Percentiles rank a stretch among this genome's conserved stretches.
These are phyloP conservation scores for Xestia c-nigrum DNA, from an alignment of 2,888 invertebrate species.

Conservation along the genomic window DNA sequence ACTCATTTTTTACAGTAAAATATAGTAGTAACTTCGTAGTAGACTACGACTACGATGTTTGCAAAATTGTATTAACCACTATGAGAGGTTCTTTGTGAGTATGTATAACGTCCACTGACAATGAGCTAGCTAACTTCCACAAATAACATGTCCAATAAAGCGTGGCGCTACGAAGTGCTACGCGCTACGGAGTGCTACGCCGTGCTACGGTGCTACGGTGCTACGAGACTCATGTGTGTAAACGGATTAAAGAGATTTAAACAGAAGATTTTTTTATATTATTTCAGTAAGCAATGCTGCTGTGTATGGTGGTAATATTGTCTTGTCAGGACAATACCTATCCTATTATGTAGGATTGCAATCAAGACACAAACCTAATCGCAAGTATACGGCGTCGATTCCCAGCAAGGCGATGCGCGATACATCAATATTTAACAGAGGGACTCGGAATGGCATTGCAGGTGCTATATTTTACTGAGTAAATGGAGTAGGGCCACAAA, in stretches of 20 bases:
- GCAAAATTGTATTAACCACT: background rate
- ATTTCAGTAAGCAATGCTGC: background rate
- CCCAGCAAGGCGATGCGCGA: slow-evolving; percentile 47
- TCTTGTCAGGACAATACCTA: no score
- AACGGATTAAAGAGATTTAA: background rate
- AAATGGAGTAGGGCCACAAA: slow-evolving; percentile 65
- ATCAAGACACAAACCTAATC: slow-evolving; percentile 9
- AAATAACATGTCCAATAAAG: background rate
- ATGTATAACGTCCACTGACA: background rate
- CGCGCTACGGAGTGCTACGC: background rate
- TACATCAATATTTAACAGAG: slow-evolving; percentile 69
- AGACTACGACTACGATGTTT: background rate
- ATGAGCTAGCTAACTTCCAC: no score
- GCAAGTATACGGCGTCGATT: slow-evolving; percentile 39
- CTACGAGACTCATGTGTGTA: background rate
- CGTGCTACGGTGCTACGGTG: background rate
- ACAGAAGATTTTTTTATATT: no score
- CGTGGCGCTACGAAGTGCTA: background rate
- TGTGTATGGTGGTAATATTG: background rate
- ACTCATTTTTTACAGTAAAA: background rate
- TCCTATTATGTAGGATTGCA: background rate
- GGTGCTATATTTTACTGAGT: slow-evolving; percentile 77
- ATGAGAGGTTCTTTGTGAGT: background rate
- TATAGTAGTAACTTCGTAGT: background rate
- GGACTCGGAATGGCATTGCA: slow-evolving; percentile 75